phyloP scores from a whole-genome alignment of 2,797 vertebrate species.

The Melopsittacus undulatus region DNA sequence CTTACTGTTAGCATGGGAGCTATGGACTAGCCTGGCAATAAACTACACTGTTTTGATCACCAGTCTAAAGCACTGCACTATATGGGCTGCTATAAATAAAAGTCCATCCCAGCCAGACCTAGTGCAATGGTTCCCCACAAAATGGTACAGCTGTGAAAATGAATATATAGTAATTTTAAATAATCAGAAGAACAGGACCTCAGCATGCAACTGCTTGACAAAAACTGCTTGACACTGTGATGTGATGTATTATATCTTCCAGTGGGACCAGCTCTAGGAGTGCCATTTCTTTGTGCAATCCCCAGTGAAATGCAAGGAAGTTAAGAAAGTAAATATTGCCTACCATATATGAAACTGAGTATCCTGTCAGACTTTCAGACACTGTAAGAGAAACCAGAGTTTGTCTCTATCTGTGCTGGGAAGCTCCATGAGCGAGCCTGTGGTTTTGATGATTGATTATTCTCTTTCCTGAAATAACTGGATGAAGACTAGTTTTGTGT shows the following conservation, averaged over 20 bases:
- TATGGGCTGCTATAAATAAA: neutral
- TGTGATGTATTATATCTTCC: neutral
- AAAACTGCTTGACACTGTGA: neutral
- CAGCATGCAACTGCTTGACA: neutral
- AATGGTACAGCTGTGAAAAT: neutral
- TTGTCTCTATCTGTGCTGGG: neutral
- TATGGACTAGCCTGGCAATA: neutral
- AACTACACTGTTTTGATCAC: neutral
- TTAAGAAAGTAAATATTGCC: neutral
- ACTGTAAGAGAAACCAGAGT: neutral
- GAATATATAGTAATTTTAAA: neutral
- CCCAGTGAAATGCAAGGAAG: neutral
- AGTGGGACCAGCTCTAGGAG: neutral
- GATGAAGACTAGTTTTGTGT: neutral
- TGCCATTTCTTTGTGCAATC: neutral
- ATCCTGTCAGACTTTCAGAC: neutral
- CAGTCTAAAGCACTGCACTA: accelerated
- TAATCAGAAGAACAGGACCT: neutral
- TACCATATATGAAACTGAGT: neutral
- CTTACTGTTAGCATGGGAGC: accelerated
- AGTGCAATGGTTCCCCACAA: neutral
- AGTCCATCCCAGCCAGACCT: neutral
- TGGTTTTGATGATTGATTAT: neutral
- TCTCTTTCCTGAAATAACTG: neutral
- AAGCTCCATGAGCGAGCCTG: neutral